phyloP scores from a whole-genome alignment of 2,797 vertebrate species.

The Florisuga fusca region DNA sequence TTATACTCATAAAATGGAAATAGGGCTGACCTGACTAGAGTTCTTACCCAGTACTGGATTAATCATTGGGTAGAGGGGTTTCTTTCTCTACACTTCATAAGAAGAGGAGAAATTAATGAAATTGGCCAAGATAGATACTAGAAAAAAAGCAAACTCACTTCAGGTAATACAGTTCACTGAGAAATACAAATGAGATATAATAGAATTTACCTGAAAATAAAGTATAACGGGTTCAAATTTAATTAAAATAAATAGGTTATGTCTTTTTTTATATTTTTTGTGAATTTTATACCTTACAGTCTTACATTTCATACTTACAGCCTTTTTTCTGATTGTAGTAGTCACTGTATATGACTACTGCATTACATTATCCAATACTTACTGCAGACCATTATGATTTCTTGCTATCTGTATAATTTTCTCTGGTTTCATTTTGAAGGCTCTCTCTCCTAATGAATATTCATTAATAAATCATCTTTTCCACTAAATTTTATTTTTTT shows the following conservation, averaged over 20 bases:
- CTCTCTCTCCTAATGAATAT: slow-evolving; percentile 3
- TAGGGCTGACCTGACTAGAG: not conserved
- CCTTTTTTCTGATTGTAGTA: not conserved
- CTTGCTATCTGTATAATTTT: not conserved
- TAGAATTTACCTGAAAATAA: not conserved
- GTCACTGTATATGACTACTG: too few relatives aligned
- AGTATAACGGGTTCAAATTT: not conserved
- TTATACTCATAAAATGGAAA: not conserved
- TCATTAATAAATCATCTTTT: not conserved
- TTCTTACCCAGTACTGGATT: not conserved
- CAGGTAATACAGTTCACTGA: not conserved
- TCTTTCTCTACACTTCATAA: not conserved
- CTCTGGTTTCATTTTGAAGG: not conserved
- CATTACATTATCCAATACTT: not conserved
- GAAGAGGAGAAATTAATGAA: not conserved
- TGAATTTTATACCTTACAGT: not conserved
- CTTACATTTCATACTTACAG: not conserved
- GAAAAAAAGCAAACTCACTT: not conserved
- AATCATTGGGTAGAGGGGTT: not conserved
- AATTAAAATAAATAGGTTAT: not conserved
- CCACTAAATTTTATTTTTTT: not conserved
- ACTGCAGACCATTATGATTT: not conserved
- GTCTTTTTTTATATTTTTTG: not conserved
- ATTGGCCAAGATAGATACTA: not conserved
- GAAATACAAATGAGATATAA: not conserved